Conservation (phyloP, 2,797 vertebrate species). For the Coendou prehensilis region DNA sequence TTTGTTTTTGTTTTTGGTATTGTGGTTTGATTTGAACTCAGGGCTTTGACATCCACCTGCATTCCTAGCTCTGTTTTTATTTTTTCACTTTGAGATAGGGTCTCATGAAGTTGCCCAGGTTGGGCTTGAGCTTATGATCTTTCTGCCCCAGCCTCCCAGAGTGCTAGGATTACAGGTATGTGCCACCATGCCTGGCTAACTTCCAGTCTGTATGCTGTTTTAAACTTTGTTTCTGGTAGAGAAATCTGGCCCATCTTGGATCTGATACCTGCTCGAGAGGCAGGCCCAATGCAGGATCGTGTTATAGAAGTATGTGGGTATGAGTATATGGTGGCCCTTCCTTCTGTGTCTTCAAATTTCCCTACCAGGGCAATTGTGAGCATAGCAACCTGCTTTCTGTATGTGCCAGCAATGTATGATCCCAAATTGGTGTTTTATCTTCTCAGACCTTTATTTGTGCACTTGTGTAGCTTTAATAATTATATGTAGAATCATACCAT, state of each 20-base stretch:
- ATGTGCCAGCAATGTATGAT: background rate
- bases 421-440: constrained; percentile 25
- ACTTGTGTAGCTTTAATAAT: background rate
- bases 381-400: background rate
- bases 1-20: background rate
- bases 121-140: background rate
- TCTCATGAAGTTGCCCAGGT: background rate
- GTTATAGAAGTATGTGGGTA: background rate
- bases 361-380: background rate
- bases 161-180: background rate
- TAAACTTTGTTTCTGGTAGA: constrained; percentile 19
- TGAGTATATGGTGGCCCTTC: background rate
- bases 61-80: background rate
- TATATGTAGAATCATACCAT: background rate
- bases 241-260: background rate
- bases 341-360: background rate
- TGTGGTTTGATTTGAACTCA: background rate
- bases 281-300: background rate
- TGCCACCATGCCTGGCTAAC: background rate
- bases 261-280: background rate
- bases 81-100: background rate
- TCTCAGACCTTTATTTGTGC: constrained; percentile 7
- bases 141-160: background rate
- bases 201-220: background rate
- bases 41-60: background rate